Conservation (phyloP, 2,797 vertebrate genomes). For the Borostomias antarcticus region DNA sequence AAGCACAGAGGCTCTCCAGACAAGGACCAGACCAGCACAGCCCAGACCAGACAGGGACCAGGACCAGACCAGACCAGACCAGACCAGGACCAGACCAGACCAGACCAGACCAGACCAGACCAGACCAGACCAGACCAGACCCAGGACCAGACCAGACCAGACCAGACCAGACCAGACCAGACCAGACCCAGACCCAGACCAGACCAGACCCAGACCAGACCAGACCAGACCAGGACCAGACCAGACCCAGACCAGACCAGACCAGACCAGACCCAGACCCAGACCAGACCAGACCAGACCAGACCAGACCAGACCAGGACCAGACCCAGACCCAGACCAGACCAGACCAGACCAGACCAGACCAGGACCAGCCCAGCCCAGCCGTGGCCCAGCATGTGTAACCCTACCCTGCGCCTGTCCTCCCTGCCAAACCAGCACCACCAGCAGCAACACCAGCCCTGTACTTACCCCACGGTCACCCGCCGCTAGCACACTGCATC, state of each 20-base stretch:
- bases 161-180: not conserved
- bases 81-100: constrained; percentile 30
- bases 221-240: not conserved
- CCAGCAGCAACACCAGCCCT: constrained; percentile 72
- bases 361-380: constrained; percentile 48
- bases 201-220: constrained; percentile 17
- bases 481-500: constrained; percentile 68
- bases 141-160: constrained; percentile 39
- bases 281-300: constrained; percentile 34
- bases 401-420: constrained; percentile 64
- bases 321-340: constrained; percentile 51
- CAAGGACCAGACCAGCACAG: constrained; percentile 44
- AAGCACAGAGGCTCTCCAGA: constrained; percentile 51
- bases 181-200: constrained; percentile 50
- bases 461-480: constrained; percentile 71
- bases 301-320: not conserved
- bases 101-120: not conserved
- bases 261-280: too few species aligned
- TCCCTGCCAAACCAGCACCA: constrained; percentile 72
- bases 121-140: not conserved
- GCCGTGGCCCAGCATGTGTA: constrained; percentile 66
- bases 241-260: too few species aligned
- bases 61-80: not conserved
- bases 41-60: not conserved
- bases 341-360: constrained; percentile 35